Percentiles rank a stretch among this genome's conserved stretches.
phyloP scores from a whole-genome alignment of 2,113 vertebrate species.

The Athene cunicularia region DNA sequence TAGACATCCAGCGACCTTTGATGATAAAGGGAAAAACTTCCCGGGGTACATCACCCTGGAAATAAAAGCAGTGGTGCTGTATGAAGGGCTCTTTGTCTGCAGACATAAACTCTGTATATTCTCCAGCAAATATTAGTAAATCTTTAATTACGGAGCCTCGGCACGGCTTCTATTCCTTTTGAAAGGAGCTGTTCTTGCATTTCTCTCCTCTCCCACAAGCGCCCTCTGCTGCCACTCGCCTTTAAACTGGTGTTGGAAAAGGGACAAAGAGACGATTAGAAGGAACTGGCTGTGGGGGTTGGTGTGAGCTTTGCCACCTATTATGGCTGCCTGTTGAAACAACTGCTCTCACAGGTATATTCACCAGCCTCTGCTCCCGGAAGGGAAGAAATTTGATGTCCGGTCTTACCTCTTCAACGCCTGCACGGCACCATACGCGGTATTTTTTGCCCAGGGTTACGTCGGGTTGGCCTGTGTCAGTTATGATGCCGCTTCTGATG shows the following conservation, averaged over 20 bases:
- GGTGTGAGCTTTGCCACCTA: not conserved
- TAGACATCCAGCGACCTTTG: not conserved
- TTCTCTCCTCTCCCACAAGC: not conserved
- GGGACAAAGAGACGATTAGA: not conserved
- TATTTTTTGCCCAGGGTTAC: slow-evolving; percentile 89
- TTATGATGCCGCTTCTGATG: slow-evolving; percentile 81
- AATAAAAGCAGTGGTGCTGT: not conserved
- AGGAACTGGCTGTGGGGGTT: no score
- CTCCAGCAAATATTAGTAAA: not conserved
- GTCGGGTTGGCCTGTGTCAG: slow-evolving; percentile 81
- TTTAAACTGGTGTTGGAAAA: not conserved
- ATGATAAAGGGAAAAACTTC: not conserved
- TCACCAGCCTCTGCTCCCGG: slow-evolving; percentile 83
- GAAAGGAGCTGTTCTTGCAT: not conserved
- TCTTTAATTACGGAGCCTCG: not conserved
- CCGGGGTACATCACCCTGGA: not conserved
- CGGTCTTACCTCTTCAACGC: slow-evolving; percentile 86
- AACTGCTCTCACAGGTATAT: slow-evolving; percentile 78
- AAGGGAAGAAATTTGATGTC: slow-evolving; percentile 88
- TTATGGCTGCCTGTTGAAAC: not conserved
- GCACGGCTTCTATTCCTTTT: not conserved
- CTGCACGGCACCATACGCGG: slow-evolving; percentile 79
- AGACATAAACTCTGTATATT: not conserved
- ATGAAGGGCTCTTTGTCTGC: slow-evolving; percentile 3
- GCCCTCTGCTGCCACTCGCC: not conserved